These are phyloP conservation scores for Caenorhabditis briggsae DNA, from an alignment of 1,140 invertebrate genomes.

Conservation along the genomic window DNA sequence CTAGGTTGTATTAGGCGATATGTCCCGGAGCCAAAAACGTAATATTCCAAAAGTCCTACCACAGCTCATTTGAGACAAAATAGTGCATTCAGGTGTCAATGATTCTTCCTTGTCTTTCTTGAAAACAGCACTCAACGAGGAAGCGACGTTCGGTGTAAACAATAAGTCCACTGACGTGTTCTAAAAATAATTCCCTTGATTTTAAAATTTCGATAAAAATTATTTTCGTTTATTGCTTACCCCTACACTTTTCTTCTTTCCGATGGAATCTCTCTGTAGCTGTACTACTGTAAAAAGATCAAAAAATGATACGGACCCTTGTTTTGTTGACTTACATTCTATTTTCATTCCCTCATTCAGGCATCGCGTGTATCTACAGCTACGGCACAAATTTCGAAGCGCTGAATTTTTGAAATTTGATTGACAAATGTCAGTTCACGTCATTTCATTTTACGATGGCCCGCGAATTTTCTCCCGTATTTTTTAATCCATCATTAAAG, in stretches of 20 bases:
- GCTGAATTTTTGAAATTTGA: conserved; percentile 45
- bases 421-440: conserved; percentile 22
- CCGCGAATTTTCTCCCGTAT: neutral
- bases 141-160: conserved; percentile 18
- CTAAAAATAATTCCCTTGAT: neutral
- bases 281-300: conserved; percentile 14
- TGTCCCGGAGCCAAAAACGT: too few species aligned
- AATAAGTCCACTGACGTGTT: neutral
- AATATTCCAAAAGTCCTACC: neutral
- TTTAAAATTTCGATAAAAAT: neutral
- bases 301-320: neutral
- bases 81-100: conserved; percentile 20
- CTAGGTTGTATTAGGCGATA: too few species aligned
- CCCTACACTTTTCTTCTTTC: neutral
- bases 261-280: conserved; percentile 26
- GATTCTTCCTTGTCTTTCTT: conserved; percentile 32
- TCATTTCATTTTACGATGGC: neutral
- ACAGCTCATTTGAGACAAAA: conserved; percentile 23
- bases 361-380: conserved; percentile 55
- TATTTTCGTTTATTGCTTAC: neutral
- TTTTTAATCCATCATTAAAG: neutral
- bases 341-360: conserved; percentile 44
- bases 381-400: conserved; percentile 44
- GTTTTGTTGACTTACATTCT: neutral
- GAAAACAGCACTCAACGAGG: conserved; percentile 17